A percentile compares a stretch with the other conserved stretches of the same genome.
These are phyloP conservation scores for Ptychochromis oligacanthus DNA, from an alignment of 2,113 vertebrate species.

Conservation along the genomic window DNA sequence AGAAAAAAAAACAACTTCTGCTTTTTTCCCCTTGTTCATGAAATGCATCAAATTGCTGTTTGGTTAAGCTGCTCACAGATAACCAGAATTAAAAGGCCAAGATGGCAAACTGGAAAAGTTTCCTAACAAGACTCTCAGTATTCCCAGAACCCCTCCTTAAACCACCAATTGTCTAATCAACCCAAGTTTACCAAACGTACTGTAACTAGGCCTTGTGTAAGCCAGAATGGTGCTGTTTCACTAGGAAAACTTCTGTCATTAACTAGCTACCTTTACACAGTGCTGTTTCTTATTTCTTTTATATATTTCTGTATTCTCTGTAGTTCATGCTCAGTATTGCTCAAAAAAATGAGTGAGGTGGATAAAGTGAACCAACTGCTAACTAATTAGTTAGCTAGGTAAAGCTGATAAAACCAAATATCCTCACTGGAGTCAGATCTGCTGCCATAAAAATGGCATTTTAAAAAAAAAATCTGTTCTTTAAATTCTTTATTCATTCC, in stretches of 20 bases:
- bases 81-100: neutral
- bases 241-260: neutral
- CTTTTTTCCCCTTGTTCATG: neutral
- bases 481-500: no score
- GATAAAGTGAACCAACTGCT: no score
- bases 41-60: neutral
- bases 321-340: neutral
- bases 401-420: no score
- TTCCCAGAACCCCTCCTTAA: neutral
- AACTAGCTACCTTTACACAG: neutral
- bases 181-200: neutral
- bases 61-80: neutral
- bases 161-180: neutral
- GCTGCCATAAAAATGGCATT: no score
- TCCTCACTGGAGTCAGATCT: no score
- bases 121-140: neutral
- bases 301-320: neutral
- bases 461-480: no score
- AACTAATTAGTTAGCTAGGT: no score
- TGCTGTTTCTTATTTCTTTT: neutral
- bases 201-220: neutral
- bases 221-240: neutral
- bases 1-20: neutral
- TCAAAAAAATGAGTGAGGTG: no score
- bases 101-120: neutral